Evolutionary conservation across 2,888 invertebrate genomes (phyloP).

Genomic region (Yponomeuta plumbellus): DNA sequence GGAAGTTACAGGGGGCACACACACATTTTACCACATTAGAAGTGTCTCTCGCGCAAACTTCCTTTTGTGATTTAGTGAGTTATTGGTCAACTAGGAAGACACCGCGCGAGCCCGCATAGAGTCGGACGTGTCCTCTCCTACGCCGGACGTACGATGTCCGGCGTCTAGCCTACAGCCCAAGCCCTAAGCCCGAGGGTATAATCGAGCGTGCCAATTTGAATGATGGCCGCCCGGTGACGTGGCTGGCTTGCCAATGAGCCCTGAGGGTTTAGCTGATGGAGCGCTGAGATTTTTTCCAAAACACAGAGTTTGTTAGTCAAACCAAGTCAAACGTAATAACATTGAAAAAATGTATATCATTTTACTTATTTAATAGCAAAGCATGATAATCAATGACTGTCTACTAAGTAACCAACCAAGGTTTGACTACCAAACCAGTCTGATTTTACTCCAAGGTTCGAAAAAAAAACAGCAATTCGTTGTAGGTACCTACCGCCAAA

Average conservation of each 20-base stretch:
- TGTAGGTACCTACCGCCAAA: too few species aligned
- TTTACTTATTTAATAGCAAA: too few species aligned
- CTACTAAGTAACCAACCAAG: too few species aligned
- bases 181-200: background rate
- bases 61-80: background rate
- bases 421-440: too few species aligned
- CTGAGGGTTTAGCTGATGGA: background rate
- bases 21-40: too few species aligned
- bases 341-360: too few species aligned
- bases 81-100: background rate
- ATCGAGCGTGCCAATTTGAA: constrained; percentile 2
- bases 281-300: background rate
- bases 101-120: background rate
- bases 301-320: background rate
- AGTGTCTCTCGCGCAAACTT: too few species aligned
- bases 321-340: too few species aligned
- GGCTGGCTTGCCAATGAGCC: background rate
- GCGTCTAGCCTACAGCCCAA: constrained; percentile 27
- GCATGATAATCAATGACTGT: too few species aligned
- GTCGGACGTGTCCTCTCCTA: constrained; percentile 30
- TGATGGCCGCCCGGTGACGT: background rate
- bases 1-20: too few species aligned
- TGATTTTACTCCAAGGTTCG: too few species aligned
- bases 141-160: constrained; percentile 35
- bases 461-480: too few species aligned